phyloP scores from a whole-genome alignment of 1,140 invertebrate genomes.

The Ceratosolen fusciceps region DNA sequence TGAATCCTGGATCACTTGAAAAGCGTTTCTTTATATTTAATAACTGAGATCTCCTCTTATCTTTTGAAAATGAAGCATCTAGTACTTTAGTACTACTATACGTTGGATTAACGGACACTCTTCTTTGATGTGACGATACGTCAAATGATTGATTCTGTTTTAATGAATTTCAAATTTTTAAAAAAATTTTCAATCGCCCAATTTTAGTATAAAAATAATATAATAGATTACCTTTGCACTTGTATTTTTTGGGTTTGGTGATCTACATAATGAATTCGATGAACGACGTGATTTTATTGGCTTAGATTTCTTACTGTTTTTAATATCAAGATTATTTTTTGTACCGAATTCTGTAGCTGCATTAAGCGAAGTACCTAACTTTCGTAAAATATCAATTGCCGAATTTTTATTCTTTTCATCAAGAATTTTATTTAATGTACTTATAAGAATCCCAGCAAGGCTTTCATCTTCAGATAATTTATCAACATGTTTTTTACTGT shows the following conservation, averaged over 20 bases:
- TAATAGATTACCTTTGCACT: slow-evolving; percentile 49
- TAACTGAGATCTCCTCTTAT: slow-evolving; percentile 51
- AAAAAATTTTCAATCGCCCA: not conserved
- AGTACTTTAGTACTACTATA: slow-evolving; percentile 24
- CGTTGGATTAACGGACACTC: slow-evolving; percentile 48
- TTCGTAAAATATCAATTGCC: slow-evolving; percentile 53
- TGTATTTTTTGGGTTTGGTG: slow-evolving; percentile 49
- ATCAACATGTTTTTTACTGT: slow-evolving; percentile 28
- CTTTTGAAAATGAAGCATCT: slow-evolving; percentile 21
- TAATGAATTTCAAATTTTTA: not conserved
- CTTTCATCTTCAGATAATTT: slow-evolving; percentile 50
- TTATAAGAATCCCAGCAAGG: slow-evolving; percentile 53
- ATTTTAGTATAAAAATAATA: not conserved
- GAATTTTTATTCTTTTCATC: slow-evolving; percentile 52
- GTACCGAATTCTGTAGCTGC: slow-evolving; percentile 40
- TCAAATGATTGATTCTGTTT: slow-evolving; percentile 28
- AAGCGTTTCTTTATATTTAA: slow-evolving; percentile 55
- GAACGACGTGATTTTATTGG: slow-evolving; percentile 16
- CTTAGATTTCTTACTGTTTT: slow-evolving; percentile 14
- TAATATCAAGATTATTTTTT: slow-evolving; percentile 31
- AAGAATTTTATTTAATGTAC: slow-evolving; percentile 57
- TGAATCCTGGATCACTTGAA: slow-evolving; percentile 52
- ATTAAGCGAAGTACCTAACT: slow-evolving; percentile 56
- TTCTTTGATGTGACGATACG: slow-evolving; percentile 44
- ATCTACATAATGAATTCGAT: slow-evolving; percentile 36